Evolutionary conservation across 2,113 vertebrate species (phyloP).

Genomic region (Microcebus murinus): DNA sequence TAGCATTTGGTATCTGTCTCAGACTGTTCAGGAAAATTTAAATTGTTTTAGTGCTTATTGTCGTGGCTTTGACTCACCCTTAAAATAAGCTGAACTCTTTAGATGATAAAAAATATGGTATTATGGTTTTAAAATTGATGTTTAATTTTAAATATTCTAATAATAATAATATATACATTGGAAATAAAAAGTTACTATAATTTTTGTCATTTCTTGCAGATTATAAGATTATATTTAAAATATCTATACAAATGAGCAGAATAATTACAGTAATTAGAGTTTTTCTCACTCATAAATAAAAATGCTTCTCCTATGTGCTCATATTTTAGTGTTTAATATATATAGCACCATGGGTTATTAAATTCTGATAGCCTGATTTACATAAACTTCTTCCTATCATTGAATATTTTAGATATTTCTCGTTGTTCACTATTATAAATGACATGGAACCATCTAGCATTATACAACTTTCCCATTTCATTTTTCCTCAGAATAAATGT

Average conservation of each 20-base stretch:
- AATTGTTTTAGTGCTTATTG: not conserved
- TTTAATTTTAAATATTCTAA: not conserved
- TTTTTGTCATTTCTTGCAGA: not conserved
- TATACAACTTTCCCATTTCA: not conserved
- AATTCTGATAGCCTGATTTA: not conserved
- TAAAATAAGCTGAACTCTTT: not conserved
- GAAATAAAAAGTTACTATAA: not conserved
- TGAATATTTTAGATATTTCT: not conserved
- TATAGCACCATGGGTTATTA: not conserved
- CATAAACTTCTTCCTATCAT: not conserved
- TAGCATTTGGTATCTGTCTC: not conserved
- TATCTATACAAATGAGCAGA: not conserved
- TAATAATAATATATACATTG: too few relatives aligned
- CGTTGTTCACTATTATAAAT: not conserved
- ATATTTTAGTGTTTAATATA: not conserved
- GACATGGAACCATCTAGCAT: not conserved
- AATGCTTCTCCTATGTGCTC: not conserved
- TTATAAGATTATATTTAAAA: not conserved
- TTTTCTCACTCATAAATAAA: not conserved
- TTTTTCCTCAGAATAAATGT: not conserved
- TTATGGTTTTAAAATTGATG: not conserved
- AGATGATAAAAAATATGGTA: not conserved
- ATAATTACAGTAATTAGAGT: not conserved
- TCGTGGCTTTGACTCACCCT: not conserved
- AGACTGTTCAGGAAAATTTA: not conserved